Evolutionary conservation across 64 coral and sea anemone genomes (phyloP), one percentile per base, ranked within the genome.

Genomic region (Actinia tenebrosa): DNA sequence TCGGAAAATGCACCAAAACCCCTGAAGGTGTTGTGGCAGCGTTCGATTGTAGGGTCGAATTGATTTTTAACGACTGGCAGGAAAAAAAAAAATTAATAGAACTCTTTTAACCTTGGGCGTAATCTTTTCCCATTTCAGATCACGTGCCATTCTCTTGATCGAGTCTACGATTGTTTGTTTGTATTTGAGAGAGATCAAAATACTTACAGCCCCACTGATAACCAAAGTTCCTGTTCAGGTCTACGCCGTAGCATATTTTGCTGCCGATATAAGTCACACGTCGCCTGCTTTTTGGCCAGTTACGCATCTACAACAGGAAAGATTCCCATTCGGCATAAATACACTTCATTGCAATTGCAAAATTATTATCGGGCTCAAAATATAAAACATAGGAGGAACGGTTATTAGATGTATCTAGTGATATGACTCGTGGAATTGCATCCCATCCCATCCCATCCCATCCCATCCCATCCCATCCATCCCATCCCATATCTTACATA

Each of bases 191-290:
- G 53, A 27, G 6, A 58, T 66, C 47, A 23, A 37, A 69, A 20
- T 42, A 13, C n/a, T n/a, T 86, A 94, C 92, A 43, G 46, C 92
- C 92, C 92, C 92, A 94, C 18, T 80, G 55, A 45, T 94, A 23
- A 18, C 86, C 53, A 88, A 88, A 94, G 44, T 94, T 94, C 61
- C 88, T 77, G 85, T 94, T 94, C 16, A 89, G 80, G 82, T 94
- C 92, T 27, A 86, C 86, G 43, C 92, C 92, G 55, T 61, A 18
- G 18, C 92, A 94, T 0, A 50, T 5, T 2, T 78, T 78, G 7
- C 19, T 15, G 16, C 75, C 5, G 9, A 11, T 16, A 26, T 60
- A 26, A 1, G 9, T 10, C 14, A 89, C 80, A 2, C 64, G 69
- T 5, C 84, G 79, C 16, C 92, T 83, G 18, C 85, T 94, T 50